Evolutionary conservation across 1,140 invertebrate species (phyloP), one percentile per base, ranked within the genome.

Genomic region (Drosophila sturtevanti): DNA sequence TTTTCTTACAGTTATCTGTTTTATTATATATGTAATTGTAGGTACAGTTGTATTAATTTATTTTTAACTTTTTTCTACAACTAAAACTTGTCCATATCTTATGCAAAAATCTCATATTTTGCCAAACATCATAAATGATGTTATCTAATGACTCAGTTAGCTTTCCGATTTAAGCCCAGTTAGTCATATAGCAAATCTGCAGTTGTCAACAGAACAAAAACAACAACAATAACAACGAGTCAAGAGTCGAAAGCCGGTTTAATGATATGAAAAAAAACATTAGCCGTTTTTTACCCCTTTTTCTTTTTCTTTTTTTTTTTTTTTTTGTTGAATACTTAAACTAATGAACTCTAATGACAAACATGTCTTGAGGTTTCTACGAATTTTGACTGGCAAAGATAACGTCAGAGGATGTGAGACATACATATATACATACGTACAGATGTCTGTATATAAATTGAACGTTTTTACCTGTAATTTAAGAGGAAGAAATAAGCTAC

Each of bases 281-380:
- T 38, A 4, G 41, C 0, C 16, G 10, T 48, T 48, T 44, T 48
- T 48, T 18, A 10, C 16, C 27, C 27, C 27, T 6, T 31, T 31
- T 18, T 7, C 21, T 54, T 63, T 58, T n/a, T n/a, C n/a, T n/a
- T n/a, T n/a, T n/a, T n/a, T n/a, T n/a, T n/a, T n/a, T n/a, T n/a
- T n/a, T n/a, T n/a, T n/a, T n/a, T n/a, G n/a, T n/a, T 16, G 18
- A 56, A 63, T 63, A 68, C 63, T 72, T 66, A 51, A 71, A 60
- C 59, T 72, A 84, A 84, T 85, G 60, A 84, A 85, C 73, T 65
- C 68, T 38, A 59, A 73, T 74, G 63, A 72, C 81, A 72, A 70
- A 34, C 37, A 11, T 35, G 44, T 55, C 59, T 41, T 65, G 34
- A 41, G 58, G 34, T 81, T 85, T 81, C 63, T 59, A 55, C 59